Conservation (phyloP, 2,797 vertebrate species). For the Onychomys arenicola region DNA sequence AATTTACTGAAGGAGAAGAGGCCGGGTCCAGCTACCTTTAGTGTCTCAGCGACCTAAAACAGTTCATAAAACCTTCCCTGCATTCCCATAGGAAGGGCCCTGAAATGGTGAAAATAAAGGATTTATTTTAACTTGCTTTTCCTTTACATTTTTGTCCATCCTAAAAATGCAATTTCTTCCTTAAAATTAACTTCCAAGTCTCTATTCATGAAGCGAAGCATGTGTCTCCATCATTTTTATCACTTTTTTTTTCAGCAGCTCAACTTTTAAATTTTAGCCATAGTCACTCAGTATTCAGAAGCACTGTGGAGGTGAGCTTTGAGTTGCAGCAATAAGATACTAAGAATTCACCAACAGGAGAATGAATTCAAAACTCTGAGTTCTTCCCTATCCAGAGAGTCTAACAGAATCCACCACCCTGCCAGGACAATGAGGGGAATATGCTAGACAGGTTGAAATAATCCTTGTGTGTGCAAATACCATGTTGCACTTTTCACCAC, state of each 20-base stretch:
- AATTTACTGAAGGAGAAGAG: neutral
- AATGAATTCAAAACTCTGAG: slow-evolving; percentile 21
- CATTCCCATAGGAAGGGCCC: neutral
- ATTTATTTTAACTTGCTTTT: slow-evolving; percentile 39
- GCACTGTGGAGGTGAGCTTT: slow-evolving; percentile 19
- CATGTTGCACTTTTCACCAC: neutral
- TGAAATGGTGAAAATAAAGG: neutral
- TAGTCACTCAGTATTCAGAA: slow-evolving; percentile 1
- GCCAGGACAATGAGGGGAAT: neutral
- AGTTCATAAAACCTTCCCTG: neutral
- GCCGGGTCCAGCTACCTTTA: neutral
- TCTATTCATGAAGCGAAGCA: slow-evolving; percentile 1
- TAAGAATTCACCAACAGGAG: neutral
- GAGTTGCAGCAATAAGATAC: neutral
- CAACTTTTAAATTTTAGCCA: slow-evolving; percentile 35
- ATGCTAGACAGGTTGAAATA: neutral
- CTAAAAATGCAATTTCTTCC: slow-evolving; percentile 39
- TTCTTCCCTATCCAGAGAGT: neutral
- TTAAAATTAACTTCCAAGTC: slow-evolving; percentile 50
- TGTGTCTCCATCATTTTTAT: slow-evolving; percentile 61
- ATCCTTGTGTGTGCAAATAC: neutral
- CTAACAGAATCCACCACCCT: neutral
- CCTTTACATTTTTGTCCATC: slow-evolving; percentile 16
- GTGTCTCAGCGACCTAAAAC: neutral
- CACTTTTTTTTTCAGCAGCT: slow-evolving; percentile 50